These are phyloP conservation scores for Crotalus horridus DNA, from an alignment of 2,113 vertebrate genomes.

Conservation along the genomic window DNA sequence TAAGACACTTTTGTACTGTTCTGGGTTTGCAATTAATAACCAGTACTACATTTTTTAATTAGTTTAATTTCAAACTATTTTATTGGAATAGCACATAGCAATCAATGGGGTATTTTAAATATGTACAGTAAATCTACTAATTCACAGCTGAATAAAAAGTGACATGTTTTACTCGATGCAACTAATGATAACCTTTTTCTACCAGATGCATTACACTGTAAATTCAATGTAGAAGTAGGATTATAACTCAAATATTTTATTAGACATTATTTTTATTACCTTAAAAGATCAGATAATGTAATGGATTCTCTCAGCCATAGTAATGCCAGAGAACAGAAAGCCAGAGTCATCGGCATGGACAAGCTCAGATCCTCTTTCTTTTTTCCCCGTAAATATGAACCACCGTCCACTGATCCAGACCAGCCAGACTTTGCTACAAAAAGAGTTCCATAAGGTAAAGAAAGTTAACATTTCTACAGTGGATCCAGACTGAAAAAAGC, in stretches of 20 bases:
- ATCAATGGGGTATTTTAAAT: not conserved
- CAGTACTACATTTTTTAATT: not conserved
- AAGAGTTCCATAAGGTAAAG: not conserved
- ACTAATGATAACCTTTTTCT: conserved; percentile 6
- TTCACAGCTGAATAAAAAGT: conserved; percentile 40
- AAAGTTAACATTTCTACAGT: not conserved
- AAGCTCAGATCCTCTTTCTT: conserved; percentile 61
- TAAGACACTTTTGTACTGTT: not conserved
- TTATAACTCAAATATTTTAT: conserved; percentile 13
- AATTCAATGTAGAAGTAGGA: not conserved
- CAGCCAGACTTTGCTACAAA: conserved; percentile 53
- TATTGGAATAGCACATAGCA: not conserved
- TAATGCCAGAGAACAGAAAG: conserved; percentile 73
- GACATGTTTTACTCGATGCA: conserved; percentile 8
- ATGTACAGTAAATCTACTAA: conserved; percentile 42
- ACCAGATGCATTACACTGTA: not conserved
- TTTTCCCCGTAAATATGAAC: conserved; percentile 48
- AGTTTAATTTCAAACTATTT: not conserved
- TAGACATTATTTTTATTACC: conserved; percentile 57
- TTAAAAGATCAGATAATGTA: conserved; percentile 73
- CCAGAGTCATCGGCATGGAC: conserved; percentile 74
- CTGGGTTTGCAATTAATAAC: not conserved
- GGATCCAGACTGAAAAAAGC: not conserved
- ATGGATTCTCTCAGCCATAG: conserved; percentile 77
- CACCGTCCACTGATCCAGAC: conserved; percentile 75